Evolutionary conservation across 2,888 invertebrate species (phyloP).

Genomic region (Muschampia staudingeri): DNA sequence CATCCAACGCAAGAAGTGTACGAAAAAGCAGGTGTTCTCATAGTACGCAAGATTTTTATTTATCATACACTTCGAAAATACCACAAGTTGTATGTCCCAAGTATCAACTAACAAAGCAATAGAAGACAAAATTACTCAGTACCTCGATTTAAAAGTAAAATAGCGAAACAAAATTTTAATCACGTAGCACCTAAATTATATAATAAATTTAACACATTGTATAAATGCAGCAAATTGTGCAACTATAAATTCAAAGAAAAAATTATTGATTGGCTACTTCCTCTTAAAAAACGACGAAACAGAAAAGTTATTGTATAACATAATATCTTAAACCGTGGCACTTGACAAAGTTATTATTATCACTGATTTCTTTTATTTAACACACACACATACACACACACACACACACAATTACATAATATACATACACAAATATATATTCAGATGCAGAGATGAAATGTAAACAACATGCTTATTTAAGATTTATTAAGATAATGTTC

Average conservation of each 20-base stretch:
- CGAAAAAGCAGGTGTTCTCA: conserved; percentile 5
- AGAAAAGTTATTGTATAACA: background rate
- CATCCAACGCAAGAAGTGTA: conserved; percentile 27
- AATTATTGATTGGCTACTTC: background rate
- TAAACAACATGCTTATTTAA: no score
- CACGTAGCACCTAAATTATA: background rate
- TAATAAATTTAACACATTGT: background rate
- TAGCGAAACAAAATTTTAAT: background rate
- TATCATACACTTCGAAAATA: background rate
- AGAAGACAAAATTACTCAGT: background rate
- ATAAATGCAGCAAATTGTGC: background rate
- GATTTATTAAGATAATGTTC: no score
- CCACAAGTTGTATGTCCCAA: background rate
- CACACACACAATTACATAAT: no score
- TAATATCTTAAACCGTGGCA: no score
- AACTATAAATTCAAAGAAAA: conserved; percentile 2
- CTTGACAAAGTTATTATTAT: no score
- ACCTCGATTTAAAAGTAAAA: background rate
- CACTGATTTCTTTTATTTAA: no score
- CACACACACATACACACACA: no score
- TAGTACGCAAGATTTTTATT: background rate
- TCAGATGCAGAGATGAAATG: no score
- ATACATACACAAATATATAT: no score
- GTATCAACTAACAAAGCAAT: background rate
- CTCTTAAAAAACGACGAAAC: background rate